phyloP scores from a whole-genome alignment of 2,113 vertebrate genomes.

The Hypomesus transpacificus region DNA sequence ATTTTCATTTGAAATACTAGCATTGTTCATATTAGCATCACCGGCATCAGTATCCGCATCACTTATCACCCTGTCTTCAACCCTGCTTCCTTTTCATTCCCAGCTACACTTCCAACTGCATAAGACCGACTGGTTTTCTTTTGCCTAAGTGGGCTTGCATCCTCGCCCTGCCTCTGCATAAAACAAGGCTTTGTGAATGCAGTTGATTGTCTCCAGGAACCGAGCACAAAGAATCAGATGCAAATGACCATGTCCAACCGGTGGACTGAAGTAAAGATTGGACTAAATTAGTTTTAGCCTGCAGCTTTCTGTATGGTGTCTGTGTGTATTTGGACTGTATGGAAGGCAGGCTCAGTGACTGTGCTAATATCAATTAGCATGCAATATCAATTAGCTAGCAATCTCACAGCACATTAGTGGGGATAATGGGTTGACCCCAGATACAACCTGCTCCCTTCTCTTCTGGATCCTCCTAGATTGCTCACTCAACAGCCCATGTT shows the following conservation, averaged over 20 bases:
- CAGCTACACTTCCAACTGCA: no score
- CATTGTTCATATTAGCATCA: no score
- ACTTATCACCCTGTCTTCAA: no score
- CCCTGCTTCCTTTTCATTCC: no score
- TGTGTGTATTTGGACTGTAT: conserved; percentile 33
- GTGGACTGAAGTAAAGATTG: conserved; percentile 37
- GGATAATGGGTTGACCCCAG: conserved; percentile 65
- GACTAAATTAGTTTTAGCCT: conserved; percentile 46
- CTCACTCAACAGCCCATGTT: conserved; percentile 7
- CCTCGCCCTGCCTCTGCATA: no score
- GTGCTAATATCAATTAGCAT: conserved; percentile 70
- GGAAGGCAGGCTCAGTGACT: conserved; percentile 40
- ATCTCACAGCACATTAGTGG: conserved; percentile 74
- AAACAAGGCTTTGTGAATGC: conserved; percentile 1
- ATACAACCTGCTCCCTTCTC: conserved; percentile 42
- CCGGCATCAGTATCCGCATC: no score
- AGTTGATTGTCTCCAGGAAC: neutral
- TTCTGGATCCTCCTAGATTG: conserved; percentile 36
- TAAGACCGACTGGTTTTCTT: no score
- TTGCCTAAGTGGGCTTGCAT: no score
- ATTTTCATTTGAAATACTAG: no score
- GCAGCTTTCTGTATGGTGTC: conserved; percentile 40
- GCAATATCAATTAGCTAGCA: conserved; percentile 73
- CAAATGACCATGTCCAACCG: conserved; percentile 46
- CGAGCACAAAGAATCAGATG: conserved; percentile 28